A percentile compares a stretch with the other conserved stretches of the same genome.
Evolutionary conservation across 2,888 invertebrate genomes (phyloP).

Genomic region (Synanthedon andrenaeformis): DNA sequence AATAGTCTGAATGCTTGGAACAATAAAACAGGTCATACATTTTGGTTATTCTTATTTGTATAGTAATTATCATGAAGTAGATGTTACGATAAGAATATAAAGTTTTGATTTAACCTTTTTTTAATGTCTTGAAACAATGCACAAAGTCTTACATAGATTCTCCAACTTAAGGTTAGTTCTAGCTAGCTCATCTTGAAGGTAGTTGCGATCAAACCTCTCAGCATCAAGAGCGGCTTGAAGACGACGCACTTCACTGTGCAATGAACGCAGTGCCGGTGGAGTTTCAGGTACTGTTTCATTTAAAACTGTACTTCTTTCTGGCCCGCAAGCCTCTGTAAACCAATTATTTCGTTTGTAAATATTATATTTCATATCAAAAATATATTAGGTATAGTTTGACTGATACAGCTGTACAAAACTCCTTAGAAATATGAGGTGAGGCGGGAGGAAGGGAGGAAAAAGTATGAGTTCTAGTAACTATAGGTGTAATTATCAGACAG

Average conservation of each 20-base stretch:
- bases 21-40: no score
- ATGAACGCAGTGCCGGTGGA: slow-evolving; percentile 48
- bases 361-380: not conserved
- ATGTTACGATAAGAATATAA: no score
- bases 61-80: no score
- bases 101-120: no score
- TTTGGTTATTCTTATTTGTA: not conserved
- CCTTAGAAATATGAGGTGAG: no score
- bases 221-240: slow-evolving; percentile 71
- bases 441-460: no score
- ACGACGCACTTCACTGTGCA: slow-evolving; percentile 59
- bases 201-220: slow-evolving; percentile 73
- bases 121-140: not conserved
- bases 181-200: slow-evolving; percentile 71
- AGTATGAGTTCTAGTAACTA: no score
- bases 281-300: slow-evolving; percentile 32
- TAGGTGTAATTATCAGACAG: no score
- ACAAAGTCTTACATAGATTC: slow-evolving; percentile 51
- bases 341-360: not conserved
- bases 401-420: no score
- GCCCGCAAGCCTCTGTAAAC: slow-evolving; percentile 45
- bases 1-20: no score
- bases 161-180: slow-evolving; percentile 63
- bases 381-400: not conserved
- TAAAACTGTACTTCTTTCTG: slow-evolving; percentile 22